These are phyloP conservation scores for Nephotettix cincticeps DNA, from an alignment of 1,140 invertebrate species.

Conservation along the genomic window DNA sequence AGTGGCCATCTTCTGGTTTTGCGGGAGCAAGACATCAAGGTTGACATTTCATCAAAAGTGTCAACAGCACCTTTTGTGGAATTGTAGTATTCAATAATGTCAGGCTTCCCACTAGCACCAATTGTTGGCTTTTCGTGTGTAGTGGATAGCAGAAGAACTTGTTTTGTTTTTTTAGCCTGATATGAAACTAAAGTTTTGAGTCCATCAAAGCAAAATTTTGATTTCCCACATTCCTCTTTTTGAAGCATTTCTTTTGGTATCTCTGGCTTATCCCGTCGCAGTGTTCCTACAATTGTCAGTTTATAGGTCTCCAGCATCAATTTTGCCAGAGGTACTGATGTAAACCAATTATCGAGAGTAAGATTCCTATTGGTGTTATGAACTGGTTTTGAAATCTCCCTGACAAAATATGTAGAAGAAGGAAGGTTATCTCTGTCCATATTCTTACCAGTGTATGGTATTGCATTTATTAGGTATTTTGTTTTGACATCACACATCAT, in stretches of 20 bases:
- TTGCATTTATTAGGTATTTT: conserved; percentile 37
- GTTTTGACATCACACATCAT: conserved; percentile 36
- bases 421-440: background rate
- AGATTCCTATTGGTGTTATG: conserved; percentile 43
- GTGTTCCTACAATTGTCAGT: conserved; percentile 34
- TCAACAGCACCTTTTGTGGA: conserved; percentile 43
- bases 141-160: conserved; percentile 42
- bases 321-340: conserved; percentile 41
- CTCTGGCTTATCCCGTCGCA: conserved; percentile 33
- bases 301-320: conserved; percentile 39
- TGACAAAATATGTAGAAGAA: conserved; percentile 28
- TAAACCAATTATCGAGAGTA: conserved; percentile 50
- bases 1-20: conserved; percentile 42
- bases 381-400: conserved; percentile 27
- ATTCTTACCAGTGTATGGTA: conserved; percentile 38
- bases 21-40: conserved; percentile 35
- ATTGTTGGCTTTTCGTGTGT: conserved; percentile 41
- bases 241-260: conserved; percentile 28
- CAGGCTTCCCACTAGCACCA: conserved; percentile 36
- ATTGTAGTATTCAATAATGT: conserved; percentile 42
- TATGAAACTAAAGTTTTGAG: conserved; percentile 45
- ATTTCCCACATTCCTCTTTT: background rate
- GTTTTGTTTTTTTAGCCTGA: conserved; percentile 43
- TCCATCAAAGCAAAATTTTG: conserved; percentile 40
- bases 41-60: conserved; percentile 41